phyloP scores from a whole-genome alignment of 2,888 invertebrate genomes.

The Drosophila meridionalis region DNA sequence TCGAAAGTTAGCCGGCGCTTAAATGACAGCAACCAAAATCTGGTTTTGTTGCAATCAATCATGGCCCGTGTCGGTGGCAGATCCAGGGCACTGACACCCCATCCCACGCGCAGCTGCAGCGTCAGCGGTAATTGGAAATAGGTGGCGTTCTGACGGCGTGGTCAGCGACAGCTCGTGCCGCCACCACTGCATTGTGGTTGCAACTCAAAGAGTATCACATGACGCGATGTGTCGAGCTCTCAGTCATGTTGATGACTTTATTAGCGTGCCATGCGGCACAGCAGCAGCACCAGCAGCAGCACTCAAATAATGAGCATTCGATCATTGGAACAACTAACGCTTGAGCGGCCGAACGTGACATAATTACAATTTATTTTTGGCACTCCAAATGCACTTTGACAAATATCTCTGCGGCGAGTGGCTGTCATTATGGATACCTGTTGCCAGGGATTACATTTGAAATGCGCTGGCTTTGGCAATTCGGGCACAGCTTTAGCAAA shows the following conservation, averaged over 20 bases:
- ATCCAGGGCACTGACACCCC: slow-evolving; percentile 13
- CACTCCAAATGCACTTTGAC: not conserved
- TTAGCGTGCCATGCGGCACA: slow-evolving; percentile 57
- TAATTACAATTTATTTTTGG: not conserved
- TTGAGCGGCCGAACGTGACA: not conserved
- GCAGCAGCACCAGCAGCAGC: slow-evolving; percentile 17
- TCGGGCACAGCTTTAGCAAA: slow-evolving; percentile 35
- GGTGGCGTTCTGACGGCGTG: slow-evolving; percentile 74
- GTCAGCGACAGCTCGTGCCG: slow-evolving; percentile 32
- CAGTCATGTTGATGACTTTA: slow-evolving; percentile 62
- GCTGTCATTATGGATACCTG: slow-evolving; percentile 27
- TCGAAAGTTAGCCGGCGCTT: slow-evolving; percentile 68
- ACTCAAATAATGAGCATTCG: slow-evolving; percentile 58
- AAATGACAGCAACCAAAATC: slow-evolving; percentile 79
- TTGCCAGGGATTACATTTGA: slow-evolving; percentile 34
- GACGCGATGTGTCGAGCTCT: slow-evolving; percentile 33
- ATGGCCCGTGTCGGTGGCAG: slow-evolving; percentile 47
- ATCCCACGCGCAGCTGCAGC: slow-evolving; percentile 31
- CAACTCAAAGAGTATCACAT: slow-evolving; percentile 53
- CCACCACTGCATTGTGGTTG: slow-evolving; percentile 57
- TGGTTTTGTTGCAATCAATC: slow-evolving; percentile 79
- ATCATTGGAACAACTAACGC: slow-evolving; percentile 17
- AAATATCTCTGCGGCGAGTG: not conserved
- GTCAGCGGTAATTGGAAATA: slow-evolving; percentile 78
- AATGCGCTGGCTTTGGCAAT: not conserved